Evolutionary conservation across 2,113 vertebrate species (phyloP).

Genomic region (Aviceda subcristata): DNA sequence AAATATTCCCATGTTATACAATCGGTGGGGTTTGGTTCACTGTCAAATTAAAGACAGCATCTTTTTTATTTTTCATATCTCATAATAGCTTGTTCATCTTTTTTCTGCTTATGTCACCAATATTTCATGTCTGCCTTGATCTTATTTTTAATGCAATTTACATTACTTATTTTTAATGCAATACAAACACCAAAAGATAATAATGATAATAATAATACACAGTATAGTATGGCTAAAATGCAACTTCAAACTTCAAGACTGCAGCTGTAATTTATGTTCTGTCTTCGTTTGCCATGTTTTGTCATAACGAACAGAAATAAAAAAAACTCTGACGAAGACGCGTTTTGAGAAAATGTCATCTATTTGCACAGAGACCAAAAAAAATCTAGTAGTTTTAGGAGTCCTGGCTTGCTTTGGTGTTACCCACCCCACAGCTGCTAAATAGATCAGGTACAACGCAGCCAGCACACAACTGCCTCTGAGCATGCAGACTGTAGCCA

Average conservation of each 20-base stretch:
- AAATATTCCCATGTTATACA: background rate
- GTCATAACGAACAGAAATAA: background rate
- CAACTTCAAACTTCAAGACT: background rate
- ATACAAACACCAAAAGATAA: background rate
- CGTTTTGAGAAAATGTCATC: background rate
- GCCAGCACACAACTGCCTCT: background rate
- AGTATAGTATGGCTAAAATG: background rate
- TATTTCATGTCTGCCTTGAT: constrained; percentile 1
- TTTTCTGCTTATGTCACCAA: background rate
- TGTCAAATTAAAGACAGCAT: background rate
- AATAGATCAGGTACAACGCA: background rate
- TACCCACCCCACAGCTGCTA: background rate
- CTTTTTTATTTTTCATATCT: background rate
- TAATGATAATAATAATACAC: background rate
- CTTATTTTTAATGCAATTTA: constrained; percentile 36
- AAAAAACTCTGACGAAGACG: background rate
- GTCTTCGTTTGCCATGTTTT: background rate
- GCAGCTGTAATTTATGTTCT: background rate
- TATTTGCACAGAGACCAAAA: background rate
- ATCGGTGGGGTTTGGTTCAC: background rate
- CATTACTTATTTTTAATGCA: constrained; percentile 19
- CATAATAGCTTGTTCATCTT: constrained; percentile 2
- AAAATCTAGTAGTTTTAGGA: background rate
- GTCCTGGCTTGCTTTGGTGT: background rate
- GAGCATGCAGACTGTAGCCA: background rate